These are phyloP conservation scores for Tetranychus truncatus DNA, from an alignment of 2,888 invertebrate species.

Conservation along the genomic window DNA sequence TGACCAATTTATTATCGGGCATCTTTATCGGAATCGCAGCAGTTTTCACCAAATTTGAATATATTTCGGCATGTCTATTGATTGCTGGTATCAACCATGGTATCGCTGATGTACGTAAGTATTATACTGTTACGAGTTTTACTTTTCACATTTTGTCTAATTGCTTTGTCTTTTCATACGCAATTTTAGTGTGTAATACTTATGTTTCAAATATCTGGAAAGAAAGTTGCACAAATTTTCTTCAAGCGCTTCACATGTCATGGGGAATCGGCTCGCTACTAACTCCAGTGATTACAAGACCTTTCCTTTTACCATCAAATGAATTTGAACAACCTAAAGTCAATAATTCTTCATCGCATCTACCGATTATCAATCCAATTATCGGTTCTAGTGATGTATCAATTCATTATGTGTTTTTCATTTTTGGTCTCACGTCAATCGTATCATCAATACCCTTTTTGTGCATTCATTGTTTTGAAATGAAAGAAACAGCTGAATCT, in stretches of 20 bases:
- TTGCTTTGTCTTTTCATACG: not conserved
- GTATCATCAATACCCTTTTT: too few relatives aligned
- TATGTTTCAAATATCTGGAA: not conserved
- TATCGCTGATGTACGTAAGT: not conserved
- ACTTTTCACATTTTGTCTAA: not conserved
- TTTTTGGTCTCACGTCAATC: too few relatives aligned
- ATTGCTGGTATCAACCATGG: not conserved
- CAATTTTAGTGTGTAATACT: not conserved
- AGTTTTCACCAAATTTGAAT: not conserved
- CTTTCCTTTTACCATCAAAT: not conserved
- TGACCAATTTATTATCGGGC: not conserved
- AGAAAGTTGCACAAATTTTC: not conserved
- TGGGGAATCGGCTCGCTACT: not conserved
- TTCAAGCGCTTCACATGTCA: not conserved
- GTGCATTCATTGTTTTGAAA: not conserved
- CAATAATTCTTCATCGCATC: too few relatives aligned
- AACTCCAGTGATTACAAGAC: not conserved
- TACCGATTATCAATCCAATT: not conserved
- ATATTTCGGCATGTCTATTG: not conserved
- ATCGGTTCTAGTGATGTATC: not conserved
- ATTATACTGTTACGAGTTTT: not conserved
- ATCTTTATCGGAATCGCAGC: not conserved
- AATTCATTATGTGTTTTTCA: too few relatives aligned
- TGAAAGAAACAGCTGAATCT: not conserved
- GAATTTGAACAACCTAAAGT: too few relatives aligned